Conservation (phyloP, 2,113 vertebrate species). For the Octodon degus region DNA sequence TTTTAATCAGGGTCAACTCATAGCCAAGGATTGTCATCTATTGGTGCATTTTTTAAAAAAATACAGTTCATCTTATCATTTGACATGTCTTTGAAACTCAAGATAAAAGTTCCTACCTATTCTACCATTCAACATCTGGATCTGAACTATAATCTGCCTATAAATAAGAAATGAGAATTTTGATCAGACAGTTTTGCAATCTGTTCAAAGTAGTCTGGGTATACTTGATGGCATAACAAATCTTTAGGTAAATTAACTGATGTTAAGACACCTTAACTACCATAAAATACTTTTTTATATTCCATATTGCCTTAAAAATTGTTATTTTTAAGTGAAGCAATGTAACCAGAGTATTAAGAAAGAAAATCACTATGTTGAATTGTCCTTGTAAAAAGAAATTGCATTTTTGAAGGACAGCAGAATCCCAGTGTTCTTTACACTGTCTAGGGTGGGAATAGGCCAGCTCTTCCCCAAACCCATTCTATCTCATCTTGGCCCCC, state of each 20-base stretch:
- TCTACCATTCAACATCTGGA: constrained; percentile 71
- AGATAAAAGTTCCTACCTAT: constrained; percentile 71
- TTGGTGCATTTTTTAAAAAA: constrained; percentile 64
- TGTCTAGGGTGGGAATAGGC: background rate
- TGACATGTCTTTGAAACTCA: constrained; percentile 52
- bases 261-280: constrained; percentile 69
- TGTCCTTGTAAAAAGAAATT: constrained; percentile 56
- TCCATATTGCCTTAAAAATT: constrained; percentile 57
- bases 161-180: constrained; percentile 81
- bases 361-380: background rate
- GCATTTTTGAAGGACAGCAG: constrained; percentile 32
- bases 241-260: constrained; percentile 77
- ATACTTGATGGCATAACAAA: constrained; percentile 78
- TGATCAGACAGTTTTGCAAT: constrained; percentile 77
- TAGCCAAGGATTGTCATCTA: background rate
- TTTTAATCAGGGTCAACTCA: constrained; percentile 58
- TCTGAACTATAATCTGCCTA: constrained; percentile 73
- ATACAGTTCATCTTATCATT: constrained; percentile 55
- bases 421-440: background rate
- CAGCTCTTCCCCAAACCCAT: background rate
- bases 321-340: constrained; percentile 60
- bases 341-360: constrained; percentile 7
- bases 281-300: constrained; percentile 72
- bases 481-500: constrained; percentile 25
- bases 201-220: constrained; percentile 75